A percentile compares a stretch with the other conserved stretches of the same genome.
These are phyloP conservation scores for Procambarus clarkii DNA, from an alignment of 1,140 invertebrate species.

Conservation along the genomic window DNA sequence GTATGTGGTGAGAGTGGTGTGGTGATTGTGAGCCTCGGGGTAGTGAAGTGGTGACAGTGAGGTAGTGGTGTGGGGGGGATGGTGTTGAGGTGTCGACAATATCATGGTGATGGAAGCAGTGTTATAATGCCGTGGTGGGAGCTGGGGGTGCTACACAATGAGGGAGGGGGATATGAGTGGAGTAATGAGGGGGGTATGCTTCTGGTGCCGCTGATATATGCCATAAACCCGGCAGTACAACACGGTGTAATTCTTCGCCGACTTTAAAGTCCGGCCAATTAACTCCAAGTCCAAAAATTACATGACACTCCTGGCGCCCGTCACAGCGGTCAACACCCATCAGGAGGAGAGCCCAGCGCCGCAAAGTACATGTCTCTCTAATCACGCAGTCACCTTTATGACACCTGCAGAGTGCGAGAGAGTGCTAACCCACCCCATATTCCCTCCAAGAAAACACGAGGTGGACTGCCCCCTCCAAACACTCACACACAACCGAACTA, in stretches of 20 bases:
- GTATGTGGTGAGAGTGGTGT: no score
- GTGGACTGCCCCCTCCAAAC: no score
- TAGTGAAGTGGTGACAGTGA: no score
- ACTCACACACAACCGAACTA: no score
- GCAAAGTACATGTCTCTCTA: constrained; percentile 40
- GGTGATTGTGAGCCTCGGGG: no score
- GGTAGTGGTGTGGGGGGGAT: no score
- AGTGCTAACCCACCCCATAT: neutral
- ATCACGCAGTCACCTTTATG: constrained; percentile 49
- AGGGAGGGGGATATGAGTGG: neutral
- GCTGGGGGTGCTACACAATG: neutral
- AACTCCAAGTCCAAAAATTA: constrained; percentile 21
- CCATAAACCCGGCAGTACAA: constrained; percentile 24
- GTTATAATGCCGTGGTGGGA: no score
- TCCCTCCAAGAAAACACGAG: no score
- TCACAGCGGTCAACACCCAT: constrained; percentile 25
- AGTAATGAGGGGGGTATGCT: constrained; percentile 6
- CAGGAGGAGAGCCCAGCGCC: constrained; percentile 15
- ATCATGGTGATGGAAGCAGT: no score
- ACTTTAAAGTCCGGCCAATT: constrained; percentile 24
- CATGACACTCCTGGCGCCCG: neutral
- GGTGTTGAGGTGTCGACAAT: no score
- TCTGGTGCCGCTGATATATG: neutral
- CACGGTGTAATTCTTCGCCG: constrained; percentile 28
- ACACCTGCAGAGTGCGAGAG: neutral